phyloP scores from a whole-genome alignment of 2,888 invertebrate genomes.

The Drosophila mayaguana region DNA sequence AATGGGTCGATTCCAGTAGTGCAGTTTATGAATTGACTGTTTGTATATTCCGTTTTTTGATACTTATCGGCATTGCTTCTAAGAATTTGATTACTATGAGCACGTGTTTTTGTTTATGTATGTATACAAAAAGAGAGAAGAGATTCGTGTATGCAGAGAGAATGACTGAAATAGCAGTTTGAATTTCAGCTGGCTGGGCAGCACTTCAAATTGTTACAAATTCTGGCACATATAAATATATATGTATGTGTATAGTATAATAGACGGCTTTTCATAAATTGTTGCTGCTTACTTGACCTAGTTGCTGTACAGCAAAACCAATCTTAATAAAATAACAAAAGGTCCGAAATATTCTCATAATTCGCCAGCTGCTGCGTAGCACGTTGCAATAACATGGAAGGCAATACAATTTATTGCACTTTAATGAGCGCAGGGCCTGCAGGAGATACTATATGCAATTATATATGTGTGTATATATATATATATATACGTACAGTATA shows the following conservation, averaged over 20 bases:
- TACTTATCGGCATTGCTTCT: neutral
- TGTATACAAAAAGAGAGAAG: neutral
- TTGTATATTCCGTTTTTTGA: neutral
- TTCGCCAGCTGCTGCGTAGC: conserved; percentile 2
- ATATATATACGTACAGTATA: conserved; percentile 8
- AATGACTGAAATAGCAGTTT: neutral
- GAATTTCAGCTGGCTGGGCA: no score
- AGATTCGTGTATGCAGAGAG: neutral
- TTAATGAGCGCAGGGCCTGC: conserved; percentile 26
- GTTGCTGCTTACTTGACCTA: neutral
- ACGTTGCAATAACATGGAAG: neutral
- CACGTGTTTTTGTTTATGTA: neutral
- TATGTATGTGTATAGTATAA: neutral
- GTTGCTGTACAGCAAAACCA: neutral
- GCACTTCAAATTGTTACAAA: neutral
- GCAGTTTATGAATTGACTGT: neutral
- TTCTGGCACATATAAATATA: neutral
- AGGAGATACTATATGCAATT: neutral
- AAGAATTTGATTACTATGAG: neutral
- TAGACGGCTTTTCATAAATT: neutral
- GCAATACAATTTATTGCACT: conserved; percentile 31
- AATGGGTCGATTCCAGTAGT: no score
- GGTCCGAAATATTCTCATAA: neutral
- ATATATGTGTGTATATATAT: neutral
- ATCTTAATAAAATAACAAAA: neutral